Percentiles rank a stretch among this genome's conserved stretches.
These are phyloP conservation scores for Ditylenchus dipsaci DNA, from an alignment of 1,140 invertebrate genomes.

Conservation along the genomic window DNA sequence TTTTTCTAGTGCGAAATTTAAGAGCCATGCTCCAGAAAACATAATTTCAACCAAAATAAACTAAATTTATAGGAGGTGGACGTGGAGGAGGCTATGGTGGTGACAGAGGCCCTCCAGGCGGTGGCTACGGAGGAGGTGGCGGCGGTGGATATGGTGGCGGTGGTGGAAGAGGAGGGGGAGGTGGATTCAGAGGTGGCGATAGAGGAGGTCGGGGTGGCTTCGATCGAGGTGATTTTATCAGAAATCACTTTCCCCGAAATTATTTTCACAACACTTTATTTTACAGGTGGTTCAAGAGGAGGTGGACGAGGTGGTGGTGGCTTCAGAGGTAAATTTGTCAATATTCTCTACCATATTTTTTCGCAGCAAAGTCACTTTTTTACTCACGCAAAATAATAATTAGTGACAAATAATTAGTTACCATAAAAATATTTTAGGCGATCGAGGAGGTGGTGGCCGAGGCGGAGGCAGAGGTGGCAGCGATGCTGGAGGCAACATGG, in stretches of 20 bases:
- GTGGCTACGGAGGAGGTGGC: not conserved
- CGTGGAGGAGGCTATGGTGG: not conserved
- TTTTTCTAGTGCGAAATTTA: too few relatives aligned
- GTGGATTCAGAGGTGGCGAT: constrained; percentile 4
- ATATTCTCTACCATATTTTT: constrained; percentile 59
- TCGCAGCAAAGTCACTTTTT: too few relatives aligned
- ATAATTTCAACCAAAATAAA: too few relatives aligned
- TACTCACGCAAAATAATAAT: too few relatives aligned
- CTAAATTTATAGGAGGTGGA: too few relatives aligned
- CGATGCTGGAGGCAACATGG: constrained; percentile 31
- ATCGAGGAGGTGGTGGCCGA: constrained; percentile 25
- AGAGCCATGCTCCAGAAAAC: too few relatives aligned
- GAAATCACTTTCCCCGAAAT: too few relatives aligned
- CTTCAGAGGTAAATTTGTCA: constrained; percentile 59
- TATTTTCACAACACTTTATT: not conserved
- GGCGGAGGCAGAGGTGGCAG: constrained; percentile 11
- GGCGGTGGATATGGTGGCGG: not conserved
- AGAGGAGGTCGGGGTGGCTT: constrained; percentile 3
- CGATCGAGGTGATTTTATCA: not conserved
- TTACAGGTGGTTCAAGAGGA: constrained; percentile 59
- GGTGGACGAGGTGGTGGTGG: constrained; percentile 68
- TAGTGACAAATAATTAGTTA: too few relatives aligned
- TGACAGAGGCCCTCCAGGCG: not conserved
- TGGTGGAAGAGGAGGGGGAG: constrained; percentile 3
- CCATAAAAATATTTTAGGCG: not conserved